These are phyloP conservation scores for Darevskia mixta DNA, from an alignment of 2,797 vertebrate genomes.

Conservation along the genomic window DNA sequence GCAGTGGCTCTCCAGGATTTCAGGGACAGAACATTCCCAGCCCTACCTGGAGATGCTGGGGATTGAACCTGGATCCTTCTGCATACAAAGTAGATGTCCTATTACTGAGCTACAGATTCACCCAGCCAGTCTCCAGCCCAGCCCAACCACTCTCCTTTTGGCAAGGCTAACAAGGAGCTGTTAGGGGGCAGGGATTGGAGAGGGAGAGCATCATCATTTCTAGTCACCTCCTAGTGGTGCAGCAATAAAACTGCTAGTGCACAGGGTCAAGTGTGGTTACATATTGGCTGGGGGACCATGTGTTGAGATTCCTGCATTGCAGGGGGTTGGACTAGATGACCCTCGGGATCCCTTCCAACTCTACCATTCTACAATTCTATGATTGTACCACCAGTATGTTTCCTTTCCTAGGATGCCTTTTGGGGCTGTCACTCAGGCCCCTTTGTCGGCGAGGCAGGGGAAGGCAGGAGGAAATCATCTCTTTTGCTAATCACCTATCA, in stretches of 20 bases:
- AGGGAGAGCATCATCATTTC: conserved; percentile 71
- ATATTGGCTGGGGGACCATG: too few relatives aligned
- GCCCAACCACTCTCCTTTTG: conserved; percentile 71
- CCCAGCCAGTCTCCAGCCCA: background rate
- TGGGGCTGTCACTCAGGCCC: conserved; percentile 72
- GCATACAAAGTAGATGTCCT: too few relatives aligned
- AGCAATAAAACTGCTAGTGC: too few relatives aligned
- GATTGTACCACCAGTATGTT: conserved; percentile 68
- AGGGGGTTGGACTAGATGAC: too few relatives aligned
- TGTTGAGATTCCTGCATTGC: too few relatives aligned
- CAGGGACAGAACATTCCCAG: too few relatives aligned
- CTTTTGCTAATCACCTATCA: conserved; percentile 82
- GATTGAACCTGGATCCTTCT: too few relatives aligned
- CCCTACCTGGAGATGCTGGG: too few relatives aligned
- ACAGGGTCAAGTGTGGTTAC: too few relatives aligned
- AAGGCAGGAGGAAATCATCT: conserved; percentile 73
- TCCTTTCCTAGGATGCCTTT: conserved; percentile 74
- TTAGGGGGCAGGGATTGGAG: background rate
- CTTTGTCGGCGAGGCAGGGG: conserved; percentile 61
- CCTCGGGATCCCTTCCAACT: too few relatives aligned
- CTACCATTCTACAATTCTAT: too few relatives aligned
- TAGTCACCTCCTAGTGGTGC: background rate
- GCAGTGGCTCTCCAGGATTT: too few relatives aligned
- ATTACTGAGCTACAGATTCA: background rate
- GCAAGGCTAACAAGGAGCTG: conserved; percentile 63